Evolutionary conservation across 2,113 vertebrate genomes (phyloP), one percentile per base, ranked within the genome.

Genomic region (Calyptommatus sinebrachiatus): DNA sequence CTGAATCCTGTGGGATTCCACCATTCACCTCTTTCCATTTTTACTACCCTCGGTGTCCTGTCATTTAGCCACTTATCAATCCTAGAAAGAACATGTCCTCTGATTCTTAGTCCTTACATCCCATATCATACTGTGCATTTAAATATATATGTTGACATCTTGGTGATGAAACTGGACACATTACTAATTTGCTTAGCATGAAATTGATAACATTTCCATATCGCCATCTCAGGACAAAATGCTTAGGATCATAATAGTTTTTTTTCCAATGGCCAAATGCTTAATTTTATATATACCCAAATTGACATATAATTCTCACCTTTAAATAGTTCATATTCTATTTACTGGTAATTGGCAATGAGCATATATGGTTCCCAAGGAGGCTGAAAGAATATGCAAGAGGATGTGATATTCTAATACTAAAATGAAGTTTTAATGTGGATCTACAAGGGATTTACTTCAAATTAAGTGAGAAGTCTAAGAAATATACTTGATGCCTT

Each of bases 381-480:
- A 81, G 65, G 69, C n/a, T 11, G 65, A 74, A 61, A 75, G 72
- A 75, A 18, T 67, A 48, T 26, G 12, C 72, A 61, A 72, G 63
- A 75, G 65, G 72, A 60, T 61, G 50, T 20, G 8, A 20, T 61
- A 60, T 81, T 74, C 71, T 74, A 81, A 81, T 69, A 29, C 20
- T 46, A 45, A 75, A 80, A 80, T 74, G 67, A 73, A 68, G 71
- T 74, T 74, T 81, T 81, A 81, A 50, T 69, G 28, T 81, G 79
- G 72, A 73, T 81, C 72, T 81, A 68, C 72, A 21, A 65, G 8
- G 22, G 46, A 76, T n/a, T 57, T 84, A 10, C 41, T 86, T 57
- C 63, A 66, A 5, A 14, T 26, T 14, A 65, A 61, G 46, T 14
- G 53, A 57, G 2, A 1, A 48, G 63, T 29, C 50, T 75, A 57